Base-by-base conservation (phyloP, 2,797 vertebrate genomes). In the Squalus acanthias region DNA sequence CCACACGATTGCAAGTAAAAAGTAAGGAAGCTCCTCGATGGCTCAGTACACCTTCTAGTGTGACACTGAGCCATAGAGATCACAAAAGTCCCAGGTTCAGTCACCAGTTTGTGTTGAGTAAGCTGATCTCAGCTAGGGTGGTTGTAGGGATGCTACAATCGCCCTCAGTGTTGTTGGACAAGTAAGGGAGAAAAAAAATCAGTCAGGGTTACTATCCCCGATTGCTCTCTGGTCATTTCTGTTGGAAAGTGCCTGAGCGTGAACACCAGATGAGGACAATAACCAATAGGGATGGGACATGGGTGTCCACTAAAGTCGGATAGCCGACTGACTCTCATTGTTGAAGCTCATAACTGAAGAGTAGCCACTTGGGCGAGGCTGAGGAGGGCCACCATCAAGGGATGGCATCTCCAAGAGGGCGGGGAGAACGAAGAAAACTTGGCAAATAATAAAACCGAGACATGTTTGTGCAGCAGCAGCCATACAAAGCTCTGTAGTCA, bases 391-490 rank as follows among this genome's bases (percentile, higher is more conserved):
- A 17, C 39, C 65, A 4, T 91, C 12, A 33, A 33, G 29, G 22
- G 29, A 29, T 33, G 15, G 0, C 57, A n/a, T 63, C 57, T 13
- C 69, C 22, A 67, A 20, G 91, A 69, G n/a, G 65, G 3, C 1
- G 17, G 91, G 33, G n/a, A 92, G 91, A 93, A 69, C 67, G 39
- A 93, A 93, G 22, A 26, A 20, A 93, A 93, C 20, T 10, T 46
- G n/a, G 63, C 91, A 93, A 65, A n/a, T 46, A 39, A 67, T 69
- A 39, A 93, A 69, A 93, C 91, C 10, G n/a, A 69, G 65, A 46
- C 67, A 93, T 93, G 91, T 9, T 93, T 93, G 82, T 46, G 91
- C 22, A 69, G 63, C 63, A 93, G 63, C 91, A 69, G 65, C 91
- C 91, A 93, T 20, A 93, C 63, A 93, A 39, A 93, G 91, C 91